Conservation (phyloP, 2,888 invertebrate species). For the Orthosia cruda region DNA sequence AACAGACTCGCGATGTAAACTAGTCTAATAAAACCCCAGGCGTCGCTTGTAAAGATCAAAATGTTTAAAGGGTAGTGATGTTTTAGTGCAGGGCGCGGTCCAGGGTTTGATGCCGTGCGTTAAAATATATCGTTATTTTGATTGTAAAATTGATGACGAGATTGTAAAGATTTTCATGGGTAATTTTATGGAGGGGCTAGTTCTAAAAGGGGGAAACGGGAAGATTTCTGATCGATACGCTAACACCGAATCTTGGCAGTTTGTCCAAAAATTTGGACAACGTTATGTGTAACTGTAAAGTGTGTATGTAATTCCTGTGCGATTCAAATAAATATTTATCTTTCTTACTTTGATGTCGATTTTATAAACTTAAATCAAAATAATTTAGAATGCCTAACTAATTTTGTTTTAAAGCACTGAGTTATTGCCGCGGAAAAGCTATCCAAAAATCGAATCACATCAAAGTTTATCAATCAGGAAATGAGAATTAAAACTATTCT, state of each 20-base stretch:
- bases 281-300: neutral
- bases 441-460: neutral
- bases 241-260: neutral
- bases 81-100: slow-evolving; percentile 67
- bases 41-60: slow-evolving; percentile 60
- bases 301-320: no score
- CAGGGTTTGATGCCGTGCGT: slow-evolving; percentile 67
- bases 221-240: slow-evolving; percentile 41
- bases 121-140: slow-evolving; percentile 73
- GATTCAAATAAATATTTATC: no score
- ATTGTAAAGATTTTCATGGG: slow-evolving; percentile 71
- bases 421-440: no score
- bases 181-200: slow-evolving; percentile 67
- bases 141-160: slow-evolving; percentile 72
- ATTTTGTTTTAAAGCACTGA: no score
- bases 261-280: neutral
- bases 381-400: no score
- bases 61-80: slow-evolving; percentile 69
- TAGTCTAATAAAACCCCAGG: slow-evolving; percentile 57
- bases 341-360: neutral
- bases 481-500: neutral
- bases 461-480: neutral
- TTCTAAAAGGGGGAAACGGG: slow-evolving; percentile 48
- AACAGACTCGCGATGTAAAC: slow-evolving; percentile 34
- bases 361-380: neutral